Conservation (phyloP, 2,888 invertebrate species). For the Uloborus plumipes region DNA sequence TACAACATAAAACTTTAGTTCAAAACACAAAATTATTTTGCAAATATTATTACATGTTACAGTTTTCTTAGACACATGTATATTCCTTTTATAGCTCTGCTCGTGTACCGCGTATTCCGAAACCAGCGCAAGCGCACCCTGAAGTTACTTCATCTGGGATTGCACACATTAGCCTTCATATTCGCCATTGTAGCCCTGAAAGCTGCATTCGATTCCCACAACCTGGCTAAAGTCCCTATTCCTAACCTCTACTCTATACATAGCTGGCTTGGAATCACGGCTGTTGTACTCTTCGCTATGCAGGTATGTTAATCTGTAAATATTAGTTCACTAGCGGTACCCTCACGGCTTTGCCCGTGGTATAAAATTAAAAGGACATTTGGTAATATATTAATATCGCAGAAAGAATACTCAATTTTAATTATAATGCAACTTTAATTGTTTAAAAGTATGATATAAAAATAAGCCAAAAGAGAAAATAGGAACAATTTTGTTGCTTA, state of each 20-base stretch:
- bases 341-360: no score
- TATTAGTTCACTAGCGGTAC: no score
- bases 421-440: no score
- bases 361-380: no score
- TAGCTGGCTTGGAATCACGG: slow-evolving; percentile 85
- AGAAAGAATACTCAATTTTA: no score
- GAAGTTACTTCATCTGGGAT: slow-evolving; percentile 81
- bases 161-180: slow-evolving; percentile 80
- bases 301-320: slow-evolving; percentile 75
- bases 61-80: not conserved
- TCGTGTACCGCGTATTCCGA: slow-evolving; percentile 84
- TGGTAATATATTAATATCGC: no score
- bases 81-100: slow-evolving; percentile 77
- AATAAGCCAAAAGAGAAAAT: no score
- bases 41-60: no score
- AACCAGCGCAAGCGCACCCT: slow-evolving; percentile 80
- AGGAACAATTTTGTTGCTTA: no score
- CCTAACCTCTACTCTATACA: slow-evolving; percentile 84
- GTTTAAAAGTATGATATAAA: no score
- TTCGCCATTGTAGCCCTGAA: slow-evolving; percentile 80
- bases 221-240: slow-evolving; percentile 75
- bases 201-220: slow-evolving; percentile 87
- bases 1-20: no score
- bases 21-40: no score
- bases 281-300: slow-evolving; percentile 80